Base-by-base conservation (phyloP, 2,113 vertebrate genomes). In the Sprattus sprattus region DNA sequence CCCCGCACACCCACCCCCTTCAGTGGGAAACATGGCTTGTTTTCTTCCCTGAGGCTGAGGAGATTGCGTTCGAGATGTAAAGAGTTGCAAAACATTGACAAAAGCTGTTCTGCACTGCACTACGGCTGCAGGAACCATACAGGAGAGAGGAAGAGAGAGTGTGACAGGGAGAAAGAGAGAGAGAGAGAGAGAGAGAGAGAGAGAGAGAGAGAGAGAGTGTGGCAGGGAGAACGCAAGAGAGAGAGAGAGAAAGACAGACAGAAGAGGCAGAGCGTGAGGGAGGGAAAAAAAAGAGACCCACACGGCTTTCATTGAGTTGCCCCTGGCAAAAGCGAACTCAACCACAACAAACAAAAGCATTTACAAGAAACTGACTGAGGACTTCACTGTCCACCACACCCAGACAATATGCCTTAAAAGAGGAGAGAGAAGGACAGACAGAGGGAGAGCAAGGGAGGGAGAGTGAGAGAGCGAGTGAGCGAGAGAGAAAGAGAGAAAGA, bases 311-410 rank as follows among this genome's bases (percentile, higher is more conserved):
- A 88, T 91, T 92, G 92, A 78, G 71, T 78, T 78, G 71, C 71
- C 71, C 71, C 71, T 78, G 71, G 71, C 71, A 78, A 78, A 78
- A 39, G 28, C 32, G 82, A 71, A 81, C 84, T 82, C 49, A 92
- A 92, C 92, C 90, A 93, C 92, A 93, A 93, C 92, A 93, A 92
- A 93, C 88, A 90, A 91, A 91, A 87, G 84, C 60, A 82, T 84
- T 91, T 89, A 83, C 84, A 88, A 85, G 82, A 86, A 86, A 87
- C 88, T 88, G 90, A 83, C 47, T 89, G 92, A 89, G 89, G 86
- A 93, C 89, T 89, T 67, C 15, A 80, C 52, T 89, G 90, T 91
- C 92, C 91, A 92, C 92, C 92, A 92, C 92, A 49, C 92, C 91
- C 91, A 89, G 87, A 92, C 89, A 89, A 91, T 92, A 88, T 90